These are phyloP conservation scores for Neosilurus hyrtlii DNA, from an alignment of 2,797 vertebrate genomes.

Conservation along the genomic window DNA sequence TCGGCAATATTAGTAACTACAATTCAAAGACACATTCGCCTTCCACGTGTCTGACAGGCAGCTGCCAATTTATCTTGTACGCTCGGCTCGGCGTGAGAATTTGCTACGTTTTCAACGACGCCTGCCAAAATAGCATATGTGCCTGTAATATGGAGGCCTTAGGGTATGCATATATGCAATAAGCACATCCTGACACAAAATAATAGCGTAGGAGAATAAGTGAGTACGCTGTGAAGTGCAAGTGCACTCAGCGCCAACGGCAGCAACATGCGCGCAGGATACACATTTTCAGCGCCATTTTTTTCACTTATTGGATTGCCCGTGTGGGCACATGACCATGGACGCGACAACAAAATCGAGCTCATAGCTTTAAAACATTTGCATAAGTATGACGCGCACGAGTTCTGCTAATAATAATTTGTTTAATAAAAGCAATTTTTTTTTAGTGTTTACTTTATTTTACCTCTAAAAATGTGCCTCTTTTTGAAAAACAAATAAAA, in stretches of 20 bases:
- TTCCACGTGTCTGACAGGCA: conserved; percentile 22
- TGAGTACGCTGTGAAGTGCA: no score
- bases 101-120: conserved; percentile 4
- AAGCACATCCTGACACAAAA: background rate
- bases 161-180: background rate
- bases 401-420: no score
- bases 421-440: background rate
- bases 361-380: no score
- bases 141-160: background rate
- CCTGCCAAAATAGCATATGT: conserved; percentile 19
- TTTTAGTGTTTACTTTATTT: background rate
- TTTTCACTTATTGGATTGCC: no score
- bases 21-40: conserved; percentile 37
- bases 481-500: background rate
- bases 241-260: no score
- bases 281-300: no score
- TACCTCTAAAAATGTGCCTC: background rate
- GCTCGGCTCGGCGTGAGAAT: background rate
- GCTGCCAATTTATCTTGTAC: conserved; percentile 17
- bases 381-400: no score
- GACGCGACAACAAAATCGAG: no score
- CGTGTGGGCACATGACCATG: no score
- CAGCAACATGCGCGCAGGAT: no score
- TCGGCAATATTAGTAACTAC: conserved; percentile 30
- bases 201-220: background rate